Conservation (phyloP, 2,113 vertebrate genomes). For the Elachura formosa region DNA sequence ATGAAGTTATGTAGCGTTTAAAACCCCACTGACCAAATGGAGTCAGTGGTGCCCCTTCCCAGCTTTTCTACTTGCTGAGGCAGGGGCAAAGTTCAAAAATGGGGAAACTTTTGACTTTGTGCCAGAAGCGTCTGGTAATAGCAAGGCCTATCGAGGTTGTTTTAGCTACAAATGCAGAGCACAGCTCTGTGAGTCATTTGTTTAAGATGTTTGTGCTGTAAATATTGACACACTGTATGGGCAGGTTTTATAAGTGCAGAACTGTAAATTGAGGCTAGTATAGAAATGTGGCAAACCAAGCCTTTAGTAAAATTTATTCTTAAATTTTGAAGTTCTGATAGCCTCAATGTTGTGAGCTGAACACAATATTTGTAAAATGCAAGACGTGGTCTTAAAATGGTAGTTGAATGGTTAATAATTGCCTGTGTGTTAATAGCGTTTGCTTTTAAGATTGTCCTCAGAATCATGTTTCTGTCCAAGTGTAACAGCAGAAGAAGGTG, state of each 20-base stretch:
- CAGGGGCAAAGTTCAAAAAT: neutral
- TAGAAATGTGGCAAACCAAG: neutral
- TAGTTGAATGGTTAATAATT: neutral
- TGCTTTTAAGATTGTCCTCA: neutral
- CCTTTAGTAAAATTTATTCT: neutral
- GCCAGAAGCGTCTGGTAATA: neutral
- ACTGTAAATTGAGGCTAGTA: neutral
- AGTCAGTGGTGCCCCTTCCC: neutral
- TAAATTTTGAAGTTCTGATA: neutral
- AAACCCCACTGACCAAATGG: neutral
- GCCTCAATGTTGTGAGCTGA: neutral
- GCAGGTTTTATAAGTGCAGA: neutral
- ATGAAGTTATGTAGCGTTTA: neutral
- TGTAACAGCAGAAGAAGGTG: neutral
- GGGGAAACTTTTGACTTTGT: neutral
- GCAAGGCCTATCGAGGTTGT: rapidly evolving
- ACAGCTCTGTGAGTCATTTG: rapidly evolving
- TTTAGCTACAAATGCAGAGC: neutral
- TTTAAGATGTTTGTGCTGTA: neutral
- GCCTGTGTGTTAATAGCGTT: neutral
- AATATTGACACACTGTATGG: neutral
- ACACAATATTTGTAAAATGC: neutral
- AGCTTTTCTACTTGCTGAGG: neutral
- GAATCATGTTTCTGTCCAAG: neutral
- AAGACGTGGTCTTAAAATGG: rapidly evolving